A percentile compares a stretch with the other conserved stretches of the same genome.
These are phyloP conservation scores for Diplosoma virens DNA, from an alignment of 23 tunicate genomes.

Conservation along the genomic window DNA sequence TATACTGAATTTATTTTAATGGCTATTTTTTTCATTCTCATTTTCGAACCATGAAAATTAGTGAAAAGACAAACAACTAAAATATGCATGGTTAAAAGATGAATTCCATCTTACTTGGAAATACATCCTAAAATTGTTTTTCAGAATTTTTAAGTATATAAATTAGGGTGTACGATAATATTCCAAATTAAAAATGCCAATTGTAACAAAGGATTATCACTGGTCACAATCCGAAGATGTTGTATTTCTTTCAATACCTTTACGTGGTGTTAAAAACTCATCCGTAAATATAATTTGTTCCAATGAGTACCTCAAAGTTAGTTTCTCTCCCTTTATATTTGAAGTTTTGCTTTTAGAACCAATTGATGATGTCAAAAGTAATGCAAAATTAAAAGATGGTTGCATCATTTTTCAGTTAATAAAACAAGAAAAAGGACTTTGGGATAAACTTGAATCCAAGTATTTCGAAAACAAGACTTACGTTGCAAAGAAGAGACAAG, in stretches of 20 bases:
- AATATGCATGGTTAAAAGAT: too few species aligned
- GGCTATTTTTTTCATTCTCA: too few species aligned
- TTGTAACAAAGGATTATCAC: slow-evolving; percentile 70
- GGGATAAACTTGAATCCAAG: slow-evolving; percentile 52
- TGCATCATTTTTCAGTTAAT: slow-evolving; percentile 38
- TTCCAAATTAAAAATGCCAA: slow-evolving; percentile 54
- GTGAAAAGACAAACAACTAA: too few species aligned
- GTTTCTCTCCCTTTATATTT: slow-evolving; percentile 86
- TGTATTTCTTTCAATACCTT: slow-evolving; percentile 54
- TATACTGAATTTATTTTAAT: too few species aligned
- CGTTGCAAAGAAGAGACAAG: slow-evolving; percentile 54
- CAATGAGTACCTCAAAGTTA: slow-evolving; percentile 59
- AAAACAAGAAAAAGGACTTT: slow-evolving; percentile 44
- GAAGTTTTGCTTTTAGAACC: slow-evolving; percentile 63
- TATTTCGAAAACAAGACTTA: slow-evolving; percentile 54
- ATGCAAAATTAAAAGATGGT: slow-evolving; percentile 64
- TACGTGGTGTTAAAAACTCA: slow-evolving; percentile 73
- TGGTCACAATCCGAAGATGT: slow-evolving; percentile 71
- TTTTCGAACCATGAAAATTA: too few species aligned
- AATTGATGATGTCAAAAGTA: slow-evolving; percentile 68
- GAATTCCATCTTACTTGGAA: too few species aligned
- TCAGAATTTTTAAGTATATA: too few species aligned
- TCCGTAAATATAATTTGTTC: slow-evolving; percentile 64
- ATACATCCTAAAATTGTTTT: too few species aligned
- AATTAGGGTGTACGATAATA: too few species aligned